Evolutionary conservation across 2,113 vertebrate species (phyloP), one percentile per base, ranked within the genome.

Genomic region (Eurypyga helias): DNA sequence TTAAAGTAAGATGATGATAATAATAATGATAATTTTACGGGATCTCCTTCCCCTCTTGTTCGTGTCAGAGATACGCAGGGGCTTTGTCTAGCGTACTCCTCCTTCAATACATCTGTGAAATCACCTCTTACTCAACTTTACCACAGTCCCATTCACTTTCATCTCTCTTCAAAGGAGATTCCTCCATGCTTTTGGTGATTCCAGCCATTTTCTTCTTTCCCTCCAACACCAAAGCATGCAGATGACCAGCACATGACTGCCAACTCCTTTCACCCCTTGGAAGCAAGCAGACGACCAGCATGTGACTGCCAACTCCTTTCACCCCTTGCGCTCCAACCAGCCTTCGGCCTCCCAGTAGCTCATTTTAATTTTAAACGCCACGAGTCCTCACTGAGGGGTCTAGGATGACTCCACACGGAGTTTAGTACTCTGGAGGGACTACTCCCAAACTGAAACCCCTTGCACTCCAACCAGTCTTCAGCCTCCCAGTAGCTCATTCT

Each of bases 141-240:
- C 89, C 82, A 54, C 76, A 78, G 45, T 14, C 72, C 36, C 43
- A 33, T 29, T 64, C 0, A 1, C 95, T 96, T 96, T 96, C 96
- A 91, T 89, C 65, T 93, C 51, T 93, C 94, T 95, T 95, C 95
- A 96, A 94, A 97, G 90, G 54, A 83, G 57, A 72, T 92, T 93
- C 73, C 77, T 89, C 89, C 77, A 64, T 71, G 95, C 91, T 96
- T 95, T 94, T 84, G 55, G 91, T 94, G 91, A 96, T 84, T 76
- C 94, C 34, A 89, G 54, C 70, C 86, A 84, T 91, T 91, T 93
- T 87, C 62, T 51, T 76, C 84, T 90, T 96, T 82, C 76, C 61
- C 77, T 87, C 55, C 46, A 48, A n/a, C 3, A 7, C 67, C 49
- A 71, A 80, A 54, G 64, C 33, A 45, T 75, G 89, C 95, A 95